Evolutionary conservation across 2,797 vertebrate genomes (phyloP).

Genomic region (Alfaro cultratus): DNA sequence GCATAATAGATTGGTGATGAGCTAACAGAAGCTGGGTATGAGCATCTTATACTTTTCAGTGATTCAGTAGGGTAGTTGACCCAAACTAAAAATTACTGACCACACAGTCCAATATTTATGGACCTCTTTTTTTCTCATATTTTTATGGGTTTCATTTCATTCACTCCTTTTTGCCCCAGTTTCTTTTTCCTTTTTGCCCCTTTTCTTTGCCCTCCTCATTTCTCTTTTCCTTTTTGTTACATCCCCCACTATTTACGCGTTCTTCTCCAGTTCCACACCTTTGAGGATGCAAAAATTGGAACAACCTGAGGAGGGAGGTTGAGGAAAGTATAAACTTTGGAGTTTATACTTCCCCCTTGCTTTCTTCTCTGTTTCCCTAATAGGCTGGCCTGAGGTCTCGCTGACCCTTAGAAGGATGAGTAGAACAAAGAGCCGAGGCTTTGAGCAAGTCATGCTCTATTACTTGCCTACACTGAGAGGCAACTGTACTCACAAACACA

Average conservation of each 20-base stretch:
- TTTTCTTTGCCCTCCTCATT: background rate
- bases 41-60: background rate
- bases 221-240: background rate
- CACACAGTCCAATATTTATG: conserved; percentile 24
- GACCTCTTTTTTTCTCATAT: conserved; percentile 32
- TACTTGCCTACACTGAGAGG: conserved; percentile 50
- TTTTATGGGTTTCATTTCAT: conserved; percentile 5
- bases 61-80: background rate
- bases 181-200: background rate
- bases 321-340: conserved; percentile 29
- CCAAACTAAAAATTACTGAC: conserved; percentile 10
- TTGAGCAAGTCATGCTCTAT: conserved; percentile 69
- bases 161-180: conserved; percentile 6
- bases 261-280: conserved; percentile 27
- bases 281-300: conserved; percentile 29
- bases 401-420: conserved; percentile 56
- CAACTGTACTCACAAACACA: conserved; percentile 17
- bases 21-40: background rate
- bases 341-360: conserved; percentile 39
- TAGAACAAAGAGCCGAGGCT: conserved; percentile 60
- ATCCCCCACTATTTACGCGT: background rate
- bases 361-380: conserved; percentile 49
- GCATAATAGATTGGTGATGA: background rate
- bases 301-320: conserved; percentile 45
- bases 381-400: conserved; percentile 67